Conservation (phyloP, 2,797 vertebrate genomes). For the Luscinia megarhynchos region DNA sequence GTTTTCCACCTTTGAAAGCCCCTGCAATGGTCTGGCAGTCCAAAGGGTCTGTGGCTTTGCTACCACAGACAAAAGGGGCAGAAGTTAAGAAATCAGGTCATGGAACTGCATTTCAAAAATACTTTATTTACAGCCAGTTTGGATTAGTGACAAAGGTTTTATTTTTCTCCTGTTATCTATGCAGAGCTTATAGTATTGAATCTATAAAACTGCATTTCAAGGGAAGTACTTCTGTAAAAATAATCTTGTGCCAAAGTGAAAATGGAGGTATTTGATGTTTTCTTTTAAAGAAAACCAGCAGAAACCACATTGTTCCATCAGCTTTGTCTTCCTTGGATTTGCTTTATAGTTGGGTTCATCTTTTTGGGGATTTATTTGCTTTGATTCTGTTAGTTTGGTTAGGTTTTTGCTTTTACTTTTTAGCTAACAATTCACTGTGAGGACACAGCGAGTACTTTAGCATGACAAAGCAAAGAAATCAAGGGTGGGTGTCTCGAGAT, state of each 20-base stretch:
- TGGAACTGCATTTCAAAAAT: background rate
- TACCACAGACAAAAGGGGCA: background rate
- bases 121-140: background rate
- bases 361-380: background rate
- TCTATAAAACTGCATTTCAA: background rate
- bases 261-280: background rate
- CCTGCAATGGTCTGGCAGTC: background rate
- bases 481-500: background rate
- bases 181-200: background rate
- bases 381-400: background rate
- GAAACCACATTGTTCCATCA: background rate
- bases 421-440: background rate
- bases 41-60: background rate
- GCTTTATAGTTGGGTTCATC: background rate
- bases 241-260: background rate
- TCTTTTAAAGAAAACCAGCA: background rate
- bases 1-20: background rate
- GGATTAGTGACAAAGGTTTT: background rate
- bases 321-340: background rate
- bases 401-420: background rate
- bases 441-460: background rate
- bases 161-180: background rate
- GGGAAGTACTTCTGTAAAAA: background rate
- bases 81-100: background rate
- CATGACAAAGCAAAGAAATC: background rate